Evolutionary conservation across 2,888 invertebrate genomes (phyloP), one percentile per base, ranked within the genome.

Genomic region (Heliconius cydno): DNA sequence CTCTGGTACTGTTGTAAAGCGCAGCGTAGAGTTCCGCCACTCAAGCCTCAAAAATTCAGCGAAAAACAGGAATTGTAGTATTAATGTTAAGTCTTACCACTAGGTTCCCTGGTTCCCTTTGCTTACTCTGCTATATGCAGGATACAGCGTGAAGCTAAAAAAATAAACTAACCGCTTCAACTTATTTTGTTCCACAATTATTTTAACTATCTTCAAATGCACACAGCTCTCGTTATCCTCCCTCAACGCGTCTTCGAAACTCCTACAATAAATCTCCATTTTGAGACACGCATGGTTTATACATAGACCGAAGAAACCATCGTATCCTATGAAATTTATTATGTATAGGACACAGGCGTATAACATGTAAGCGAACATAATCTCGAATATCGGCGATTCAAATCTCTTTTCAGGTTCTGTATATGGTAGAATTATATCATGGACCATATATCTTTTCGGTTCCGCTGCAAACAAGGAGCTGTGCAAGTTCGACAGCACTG

Each of bases 251-350:
- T 91, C 89, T 2, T 90, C 88, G 57, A 92, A 79, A 2, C 82
- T 84, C 30, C 85, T 85, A 78, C 92, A 90, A 19, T 84, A 88
- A 28, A 92, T 9, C 6, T 86, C 85, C 86, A 92, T 91, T 82
- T 92, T 92, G 80, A 92, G 78, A 52, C 92, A 92, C 0, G 90
- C 90, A 82, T 93, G 92, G 83, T 90, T 90, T 1, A 90, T 86
- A 0, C 83, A 82, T 28, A 93, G 15, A 0, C 91, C 91, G 38
- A 90, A 92, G 52, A 91, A 90, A 0, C 89, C 90, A n/a, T 93
- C 92, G 81, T 88, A 92, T 0, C 91, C 91, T 0, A 85, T 83
- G 63, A 89, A 92, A 41, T 89, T 89, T 0, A 90, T 30, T 0
- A 89, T 83, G 46, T 88, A 90, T 0, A 90, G 13, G 0, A 87